Percentiles rank a stretch among this genome's conserved stretches.
Evolutionary conservation across 2,797 vertebrate genomes (phyloP).

Genomic region (Rhabdomys pumilio): DNA sequence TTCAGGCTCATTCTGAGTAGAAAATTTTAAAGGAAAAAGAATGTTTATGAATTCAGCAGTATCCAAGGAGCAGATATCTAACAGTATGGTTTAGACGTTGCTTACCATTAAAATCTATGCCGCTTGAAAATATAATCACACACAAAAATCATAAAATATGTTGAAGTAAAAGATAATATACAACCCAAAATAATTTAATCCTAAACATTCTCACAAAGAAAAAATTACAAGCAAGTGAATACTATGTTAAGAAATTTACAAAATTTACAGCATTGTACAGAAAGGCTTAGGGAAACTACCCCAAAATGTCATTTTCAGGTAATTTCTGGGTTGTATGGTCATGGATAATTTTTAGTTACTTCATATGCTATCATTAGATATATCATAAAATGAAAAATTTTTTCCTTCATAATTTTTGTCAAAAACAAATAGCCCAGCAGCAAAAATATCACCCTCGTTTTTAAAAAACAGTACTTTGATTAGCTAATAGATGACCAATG

Average conservation of each 20-base stretch:
- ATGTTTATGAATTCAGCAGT: neutral
- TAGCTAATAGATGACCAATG: neutral
- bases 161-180: slow-evolving; percentile 51
- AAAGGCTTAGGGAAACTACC: slow-evolving; percentile 27
- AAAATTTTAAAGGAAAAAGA: neutral
- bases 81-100: neutral
- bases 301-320: neutral
- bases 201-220: slow-evolving; percentile 34
- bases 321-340: slow-evolving; percentile 1
- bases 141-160: slow-evolving; percentile 24
- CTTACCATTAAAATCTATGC: slow-evolving; percentile 26
- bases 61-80: neutral
- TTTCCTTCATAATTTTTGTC: neutral
- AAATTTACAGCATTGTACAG: neutral
- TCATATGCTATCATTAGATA: slow-evolving; percentile 7
- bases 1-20: slow-evolving; percentile 18
- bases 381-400: slow-evolving; percentile 8
- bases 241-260: slow-evolving; percentile 47
- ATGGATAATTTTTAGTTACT: slow-evolving; percentile 44
- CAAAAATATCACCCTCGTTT: neutral
- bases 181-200: slow-evolving; percentile 20
- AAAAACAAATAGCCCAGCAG: neutral
- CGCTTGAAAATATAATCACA: slow-evolving; percentile 35
- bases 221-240: slow-evolving; percentile 42
- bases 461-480: neutral